Conservation (phyloP, 2,113 vertebrate species). For the Rhinopithecus roxellana region DNA sequence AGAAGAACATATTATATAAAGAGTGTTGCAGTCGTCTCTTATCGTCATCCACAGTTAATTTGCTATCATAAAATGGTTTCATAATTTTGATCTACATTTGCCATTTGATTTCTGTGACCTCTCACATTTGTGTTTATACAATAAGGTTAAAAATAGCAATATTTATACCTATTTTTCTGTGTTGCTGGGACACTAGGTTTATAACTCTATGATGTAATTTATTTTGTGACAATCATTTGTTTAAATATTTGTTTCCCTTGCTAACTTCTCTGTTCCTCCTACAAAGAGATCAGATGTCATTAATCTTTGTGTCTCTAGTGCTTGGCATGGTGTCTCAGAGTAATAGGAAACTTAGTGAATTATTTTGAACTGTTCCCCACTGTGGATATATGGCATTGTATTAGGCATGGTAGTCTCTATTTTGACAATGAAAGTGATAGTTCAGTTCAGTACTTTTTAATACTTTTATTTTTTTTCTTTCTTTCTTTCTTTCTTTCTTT, state of each 20-base stretch:
- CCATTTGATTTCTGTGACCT: conserved; percentile 23
- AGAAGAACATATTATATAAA: conserved; percentile 25
- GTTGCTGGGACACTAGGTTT: neutral
- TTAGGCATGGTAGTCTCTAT: neutral
- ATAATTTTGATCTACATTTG: neutral
- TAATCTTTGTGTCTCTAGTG: neutral
- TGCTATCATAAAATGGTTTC: neutral
- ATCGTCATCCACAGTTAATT: neutral
- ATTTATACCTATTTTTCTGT: neutral
- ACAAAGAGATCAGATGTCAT: neutral
- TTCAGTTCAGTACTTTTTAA: neutral
- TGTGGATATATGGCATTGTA: neutral
- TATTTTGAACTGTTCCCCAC: neutral
- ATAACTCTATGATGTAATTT: conserved; percentile 3
- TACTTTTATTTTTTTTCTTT: neutral
- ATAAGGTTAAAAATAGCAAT: neutral
- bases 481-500: neutral
- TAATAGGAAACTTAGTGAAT: neutral
- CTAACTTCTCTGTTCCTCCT: neutral
- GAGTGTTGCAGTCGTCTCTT: neutral
- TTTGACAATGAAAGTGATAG: neutral
- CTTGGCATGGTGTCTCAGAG: neutral
- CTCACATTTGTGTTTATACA: conserved; percentile 43
- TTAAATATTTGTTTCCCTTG: conserved; percentile 8
- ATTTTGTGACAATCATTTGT: conserved; percentile 24